Evolutionary conservation across 2,113 vertebrate genomes (phyloP), one percentile per base, ranked within the genome.

Genomic region (Pandion haliaetus): DNA sequence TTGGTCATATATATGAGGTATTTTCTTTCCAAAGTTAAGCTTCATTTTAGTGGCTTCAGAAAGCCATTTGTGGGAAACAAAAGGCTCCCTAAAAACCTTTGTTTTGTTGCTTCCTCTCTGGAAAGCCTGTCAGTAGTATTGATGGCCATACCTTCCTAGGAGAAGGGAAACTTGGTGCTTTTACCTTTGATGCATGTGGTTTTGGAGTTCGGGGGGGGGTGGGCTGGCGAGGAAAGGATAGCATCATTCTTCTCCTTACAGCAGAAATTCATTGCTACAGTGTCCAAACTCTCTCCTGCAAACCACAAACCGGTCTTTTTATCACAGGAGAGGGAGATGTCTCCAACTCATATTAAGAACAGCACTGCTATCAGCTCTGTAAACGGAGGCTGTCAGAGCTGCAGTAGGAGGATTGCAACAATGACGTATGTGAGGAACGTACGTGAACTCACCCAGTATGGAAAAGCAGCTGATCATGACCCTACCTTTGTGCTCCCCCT

Each of bases 351-450:
- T 52, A 42, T 31, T 28, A 69, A 42, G 42, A n/a, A 26, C 36
- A 55, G 17, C 82, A 72, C 8, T 0, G 0, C 32, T 10, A 26
- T 13, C 18, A 73, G n/a, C 8, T 86, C 52, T 15, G 13, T 55
- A 50, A 50, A 55, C 0, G 13, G 29, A 76, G 40, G 20, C n/a
- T 44, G 69, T 59, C 59, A 62, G 36, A 86, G 69, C 50, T 74
- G n/a, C 47, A 89, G 7, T 0, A 62, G 62, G 21, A 74, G 24
- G 58, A 7, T 1, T 31, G 6, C 14, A 61, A 84, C 73, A 45
- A 34, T 2, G 15, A 47, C 38, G 31, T 4, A 17, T 0, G 0
- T 17, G 34, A 81, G 20, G 40, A 82, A 28, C 1, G 1, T 3
- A 29, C 6, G 5, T 10, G 19, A 92, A 63, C 28, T 57, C 44